phyloP scores from a whole-genome alignment of 2,113 vertebrate genomes.

The Hyla sarda region DNA sequence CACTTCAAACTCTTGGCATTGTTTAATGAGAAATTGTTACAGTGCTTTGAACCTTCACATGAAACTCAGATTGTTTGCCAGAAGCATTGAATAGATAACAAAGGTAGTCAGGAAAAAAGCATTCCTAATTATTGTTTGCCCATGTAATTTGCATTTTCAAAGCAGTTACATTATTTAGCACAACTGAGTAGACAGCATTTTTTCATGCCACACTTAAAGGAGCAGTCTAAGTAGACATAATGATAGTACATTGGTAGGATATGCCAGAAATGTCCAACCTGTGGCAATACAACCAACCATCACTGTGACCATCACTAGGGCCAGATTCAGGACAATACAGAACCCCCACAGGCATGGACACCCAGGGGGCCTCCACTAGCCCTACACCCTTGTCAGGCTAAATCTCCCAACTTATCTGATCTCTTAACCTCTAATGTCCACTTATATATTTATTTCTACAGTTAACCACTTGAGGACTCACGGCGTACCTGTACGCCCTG shows the following conservation, averaged over 20 bases:
- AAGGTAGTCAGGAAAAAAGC: conserved; percentile 65
- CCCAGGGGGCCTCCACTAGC: not conserved
- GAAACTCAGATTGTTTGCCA: conserved; percentile 73
- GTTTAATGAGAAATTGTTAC: conserved; percentile 62
- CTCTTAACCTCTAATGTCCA: too few species aligned
- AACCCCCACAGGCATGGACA: not conserved
- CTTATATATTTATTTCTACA: too few species aligned
- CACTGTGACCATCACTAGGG: not conserved
- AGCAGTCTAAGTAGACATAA: not conserved
- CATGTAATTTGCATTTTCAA: conserved; percentile 72
- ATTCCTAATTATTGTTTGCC: conserved; percentile 69
- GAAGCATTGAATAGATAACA: conserved; percentile 73
- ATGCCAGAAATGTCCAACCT: not conserved
- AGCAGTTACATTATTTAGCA: conserved; percentile 72
- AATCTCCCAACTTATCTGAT: too few species aligned
- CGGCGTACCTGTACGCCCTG: too few species aligned
- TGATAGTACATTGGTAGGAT: not conserved
- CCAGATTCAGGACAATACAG: not conserved
- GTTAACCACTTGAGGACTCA: too few species aligned
- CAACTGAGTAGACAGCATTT: conserved; percentile 58
- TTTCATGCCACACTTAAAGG: conserved; percentile 3
- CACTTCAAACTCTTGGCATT: conserved; percentile 58
- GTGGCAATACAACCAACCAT: not conserved
- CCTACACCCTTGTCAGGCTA: not conserved
- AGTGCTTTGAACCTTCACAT: conserved; percentile 69